Percentiles rank a stretch among this genome's conserved stretches.
These are phyloP conservation scores for Pogonus chalceus DNA, from an alignment of 1,140 invertebrate species.

Conservation along the genomic window DNA sequence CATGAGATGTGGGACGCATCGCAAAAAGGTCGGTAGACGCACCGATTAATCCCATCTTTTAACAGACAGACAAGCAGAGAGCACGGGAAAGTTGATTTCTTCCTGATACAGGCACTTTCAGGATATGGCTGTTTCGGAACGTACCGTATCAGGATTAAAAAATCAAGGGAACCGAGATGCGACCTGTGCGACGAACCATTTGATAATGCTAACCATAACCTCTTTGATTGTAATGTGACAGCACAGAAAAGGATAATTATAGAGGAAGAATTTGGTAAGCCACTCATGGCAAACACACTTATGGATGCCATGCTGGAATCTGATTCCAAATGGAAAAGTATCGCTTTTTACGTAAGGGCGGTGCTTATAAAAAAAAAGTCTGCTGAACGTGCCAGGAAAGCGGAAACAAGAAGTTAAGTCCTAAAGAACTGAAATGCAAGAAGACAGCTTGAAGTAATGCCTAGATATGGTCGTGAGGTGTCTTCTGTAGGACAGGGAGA, in stretches of 20 bases:
- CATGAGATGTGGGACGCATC: slow-evolving; percentile 14
- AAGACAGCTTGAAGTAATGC: too few relatives aligned
- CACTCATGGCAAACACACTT: background rate
- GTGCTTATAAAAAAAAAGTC: too few relatives aligned
- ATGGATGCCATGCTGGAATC: background rate
- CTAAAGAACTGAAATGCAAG: too few relatives aligned
- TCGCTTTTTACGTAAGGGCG: too few relatives aligned
- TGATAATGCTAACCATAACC: slow-evolving; percentile 14
- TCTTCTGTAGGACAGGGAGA: too few relatives aligned
- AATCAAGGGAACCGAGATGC: slow-evolving; percentile 7
- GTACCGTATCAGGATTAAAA: too few relatives aligned
- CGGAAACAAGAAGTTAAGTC: too few relatives aligned
- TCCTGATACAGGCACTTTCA: slow-evolving; percentile 19
- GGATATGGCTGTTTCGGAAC: slow-evolving; percentile 19
- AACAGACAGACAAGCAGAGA: slow-evolving; percentile 14
- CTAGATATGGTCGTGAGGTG: too few relatives aligned
- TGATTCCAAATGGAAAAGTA: background rate
- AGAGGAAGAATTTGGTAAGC: too few relatives aligned
- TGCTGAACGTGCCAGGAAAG: too few relatives aligned
- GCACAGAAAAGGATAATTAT: too few relatives aligned
- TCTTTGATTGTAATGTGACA: too few relatives aligned
- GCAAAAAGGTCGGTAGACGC: slow-evolving; percentile 18
- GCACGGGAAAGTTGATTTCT: slow-evolving; percentile 16
- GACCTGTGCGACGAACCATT: slow-evolving; percentile 18
- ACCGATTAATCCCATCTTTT: slow-evolving; percentile 17